phyloP scores from a whole-genome alignment of 2,797 vertebrate genomes.

The Orientallactaga sibirica region DNA sequence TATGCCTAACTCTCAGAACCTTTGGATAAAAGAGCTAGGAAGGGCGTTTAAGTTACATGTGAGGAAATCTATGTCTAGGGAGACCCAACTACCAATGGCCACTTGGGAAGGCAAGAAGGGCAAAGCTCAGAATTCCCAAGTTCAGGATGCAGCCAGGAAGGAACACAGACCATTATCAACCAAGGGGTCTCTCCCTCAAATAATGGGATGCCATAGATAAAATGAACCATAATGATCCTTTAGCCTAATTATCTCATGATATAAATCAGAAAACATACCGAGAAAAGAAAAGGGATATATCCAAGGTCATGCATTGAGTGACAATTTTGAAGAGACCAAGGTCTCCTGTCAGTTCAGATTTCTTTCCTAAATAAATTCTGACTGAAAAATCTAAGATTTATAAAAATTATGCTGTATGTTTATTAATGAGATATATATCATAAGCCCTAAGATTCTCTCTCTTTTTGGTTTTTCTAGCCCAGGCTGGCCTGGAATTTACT shows the following conservation, averaged over 20 bases:
- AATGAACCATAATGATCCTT: constrained; percentile 35
- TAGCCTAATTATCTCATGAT: background rate
- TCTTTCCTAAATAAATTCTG: constrained; percentile 19
- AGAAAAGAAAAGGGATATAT: constrained; percentile 56
- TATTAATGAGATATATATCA: constrained; percentile 26
- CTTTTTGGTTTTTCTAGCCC: background rate
- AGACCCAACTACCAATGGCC: background rate
- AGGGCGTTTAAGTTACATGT: background rate
- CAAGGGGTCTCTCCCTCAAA: background rate
- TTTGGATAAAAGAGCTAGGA: constrained; percentile 34
- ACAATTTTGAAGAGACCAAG: constrained; percentile 36
- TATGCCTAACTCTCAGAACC: constrained; percentile 25
- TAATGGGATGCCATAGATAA: background rate
- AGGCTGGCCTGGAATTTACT: too few relatives aligned
- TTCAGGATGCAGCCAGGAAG: background rate
- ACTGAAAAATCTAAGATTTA: constrained; percentile 33
- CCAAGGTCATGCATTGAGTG: background rate
- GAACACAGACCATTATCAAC: constrained; percentile 22
- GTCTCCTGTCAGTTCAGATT: background rate
- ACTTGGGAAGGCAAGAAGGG: background rate
- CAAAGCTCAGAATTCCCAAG: background rate
- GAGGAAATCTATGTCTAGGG: constrained; percentile 1
- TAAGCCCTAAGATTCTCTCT: constrained; percentile 20
- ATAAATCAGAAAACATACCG: constrained; percentile 46
- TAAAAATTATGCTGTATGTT: constrained; percentile 10